Evolutionary conservation across 2,797 vertebrate genomes (phyloP).

Genomic region (Coregonus sp.): DNA sequence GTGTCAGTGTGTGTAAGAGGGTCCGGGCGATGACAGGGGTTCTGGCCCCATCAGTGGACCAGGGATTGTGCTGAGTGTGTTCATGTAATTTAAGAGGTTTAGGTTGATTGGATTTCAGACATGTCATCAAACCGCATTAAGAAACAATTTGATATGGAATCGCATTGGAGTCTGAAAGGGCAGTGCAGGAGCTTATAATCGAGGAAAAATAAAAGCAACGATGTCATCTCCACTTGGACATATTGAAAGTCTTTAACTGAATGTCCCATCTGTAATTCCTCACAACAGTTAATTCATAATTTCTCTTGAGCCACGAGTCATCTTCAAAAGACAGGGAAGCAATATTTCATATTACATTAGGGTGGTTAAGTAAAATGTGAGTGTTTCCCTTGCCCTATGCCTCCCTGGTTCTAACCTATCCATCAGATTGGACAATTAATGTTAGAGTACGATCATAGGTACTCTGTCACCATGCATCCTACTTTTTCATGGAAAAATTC

Average conservation of each 20-base stretch:
- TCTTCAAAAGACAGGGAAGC: conserved; percentile 61
- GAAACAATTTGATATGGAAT: conserved; percentile 71
- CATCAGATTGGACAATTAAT: conserved; percentile 59
- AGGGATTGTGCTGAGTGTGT: conserved; percentile 49
- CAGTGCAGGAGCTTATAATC: conserved; percentile 57
- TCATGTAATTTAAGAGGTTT: conserved; percentile 60
- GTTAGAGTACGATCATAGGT: conserved; percentile 43
- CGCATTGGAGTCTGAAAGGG: conserved; percentile 56
- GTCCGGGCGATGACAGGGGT: conserved; percentile 48
- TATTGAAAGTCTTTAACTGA: conserved; percentile 47
- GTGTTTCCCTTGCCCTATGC: conserved; percentile 56
- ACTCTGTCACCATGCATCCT: background rate
- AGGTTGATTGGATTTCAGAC: conserved; percentile 71
- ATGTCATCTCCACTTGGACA: conserved; percentile 63
- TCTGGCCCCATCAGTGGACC: conserved; percentile 60
- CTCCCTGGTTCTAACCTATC: conserved; percentile 65
- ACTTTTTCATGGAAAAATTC: conserved; percentile 34
- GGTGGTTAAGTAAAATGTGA: conserved; percentile 54
- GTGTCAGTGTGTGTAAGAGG: conserved; percentile 14
- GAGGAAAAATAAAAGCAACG: conserved; percentile 71
- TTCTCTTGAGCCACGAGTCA: conserved; percentile 56
- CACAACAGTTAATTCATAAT: conserved; percentile 81
- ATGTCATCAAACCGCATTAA: conserved; percentile 73
- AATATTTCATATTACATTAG: conserved; percentile 80
- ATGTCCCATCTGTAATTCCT: conserved; percentile 74